Base-by-base conservation (phyloP, 2,113 vertebrate genomes). In the Scartelaos histophorus region DNA sequence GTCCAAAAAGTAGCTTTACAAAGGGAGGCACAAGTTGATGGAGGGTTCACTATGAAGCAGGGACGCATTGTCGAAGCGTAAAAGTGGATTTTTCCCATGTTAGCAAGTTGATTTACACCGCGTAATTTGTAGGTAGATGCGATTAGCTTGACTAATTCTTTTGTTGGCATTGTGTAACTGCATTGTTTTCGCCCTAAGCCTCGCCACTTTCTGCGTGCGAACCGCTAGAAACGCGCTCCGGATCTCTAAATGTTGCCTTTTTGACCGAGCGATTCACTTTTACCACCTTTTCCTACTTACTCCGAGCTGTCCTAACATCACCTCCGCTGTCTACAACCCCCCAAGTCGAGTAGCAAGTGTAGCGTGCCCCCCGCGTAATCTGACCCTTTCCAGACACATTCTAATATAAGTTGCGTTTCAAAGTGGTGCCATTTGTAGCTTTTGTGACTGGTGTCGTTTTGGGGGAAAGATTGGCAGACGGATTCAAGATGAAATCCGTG, bases 401-500 rank as follows among this genome's bases (percentile, higher is more conserved):
- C 13, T 19, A 19, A 66, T 60, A 82, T 56, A 88, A 90, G 81
- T 88, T 88, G 19, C 38, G 46, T 56, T 79, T 67, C 75, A 82
- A 21, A 43, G 1, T 56, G 29, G 29, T 24, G 38, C 5, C 71
- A 65, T 79, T 73, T 61, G 13, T 16, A 16, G 13, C 47, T 22
- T 57, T 7, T 5, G 16, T 24, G 62, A 13, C 34, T 25, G 68
- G 72, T 75, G 74, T 70, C 57, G 74, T 84, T 85, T 79, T 65
- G 7, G 0, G 17, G 58, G 64, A 24, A 24, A 87, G 90, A 90
- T 85, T 91, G 91, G 83, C 89, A 93, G 88, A 35, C 16, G 82
- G 80, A 90, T 90, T 88, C 82, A 76, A 93, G 89, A 93, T 91
- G 92, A 92, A 93, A 91, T 89, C 91, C 91, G 91, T 87, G 92